Percentiles rank a stretch among this genome's conserved stretches.
Conservation (phyloP, 2,113 vertebrate species). For the Salvator merianae region DNA sequence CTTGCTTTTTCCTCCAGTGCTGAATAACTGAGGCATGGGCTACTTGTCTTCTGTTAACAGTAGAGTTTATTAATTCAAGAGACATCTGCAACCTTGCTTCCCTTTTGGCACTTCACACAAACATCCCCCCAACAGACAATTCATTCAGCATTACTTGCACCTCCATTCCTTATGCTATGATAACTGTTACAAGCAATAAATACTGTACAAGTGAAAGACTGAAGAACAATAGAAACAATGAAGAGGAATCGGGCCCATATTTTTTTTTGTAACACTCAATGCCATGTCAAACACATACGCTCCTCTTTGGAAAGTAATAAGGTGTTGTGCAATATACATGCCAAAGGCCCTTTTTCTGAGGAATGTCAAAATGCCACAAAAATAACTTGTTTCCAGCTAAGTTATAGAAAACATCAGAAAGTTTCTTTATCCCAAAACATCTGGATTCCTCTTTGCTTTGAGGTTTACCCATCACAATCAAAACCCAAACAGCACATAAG, state of each 20-base stretch:
- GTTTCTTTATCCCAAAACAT: background rate
- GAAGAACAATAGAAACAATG: background rate
- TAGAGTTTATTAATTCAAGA: conserved; percentile 30
- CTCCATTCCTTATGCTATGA: conserved; percentile 6
- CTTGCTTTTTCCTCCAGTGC: background rate
- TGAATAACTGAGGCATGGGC: background rate
- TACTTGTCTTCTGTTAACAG: background rate
- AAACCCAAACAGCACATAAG: conserved; percentile 6
- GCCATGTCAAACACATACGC: background rate
- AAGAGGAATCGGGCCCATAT: background rate
- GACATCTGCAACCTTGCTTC: conserved; percentile 4
- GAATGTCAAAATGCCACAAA: background rate
- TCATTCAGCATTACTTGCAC: background rate
- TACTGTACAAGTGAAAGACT: conserved; percentile 11
- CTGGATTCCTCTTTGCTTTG: background rate
- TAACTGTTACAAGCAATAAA: conserved; percentile 16
- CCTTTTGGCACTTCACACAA: conserved; percentile 13
- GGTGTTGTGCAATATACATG: background rate
- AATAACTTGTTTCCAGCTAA: background rate
- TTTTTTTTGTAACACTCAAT: background rate
- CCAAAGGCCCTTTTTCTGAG: background rate
- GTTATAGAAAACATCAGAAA: background rate
- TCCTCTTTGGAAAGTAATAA: background rate
- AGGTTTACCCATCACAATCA: conserved; percentile 3
- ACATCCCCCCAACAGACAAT: background rate